phyloP scores from a whole-genome alignment of 2,113 vertebrate species.

The Zosterops borbonicus region DNA sequence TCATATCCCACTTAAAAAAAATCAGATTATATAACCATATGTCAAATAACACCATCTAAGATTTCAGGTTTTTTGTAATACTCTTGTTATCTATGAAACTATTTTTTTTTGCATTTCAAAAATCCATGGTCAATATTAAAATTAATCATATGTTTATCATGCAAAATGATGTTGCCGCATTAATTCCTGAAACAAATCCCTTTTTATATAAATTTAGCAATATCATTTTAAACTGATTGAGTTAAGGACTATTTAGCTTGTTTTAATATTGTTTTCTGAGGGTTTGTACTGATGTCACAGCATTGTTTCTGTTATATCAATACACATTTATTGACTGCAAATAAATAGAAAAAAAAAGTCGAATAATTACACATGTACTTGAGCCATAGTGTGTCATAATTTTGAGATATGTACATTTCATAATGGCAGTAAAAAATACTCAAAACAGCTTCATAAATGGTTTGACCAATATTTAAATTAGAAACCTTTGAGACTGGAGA shows the following conservation, averaged over 20 bases:
- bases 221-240: neutral
- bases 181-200: neutral
- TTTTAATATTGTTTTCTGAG: neutral
- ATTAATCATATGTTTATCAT: neutral
- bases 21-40: neutral
- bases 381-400: neutral
- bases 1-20: neutral
- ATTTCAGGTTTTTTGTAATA: neutral
- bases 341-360: neutral
- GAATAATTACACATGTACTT: neutral
- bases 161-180: neutral
- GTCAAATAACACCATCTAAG: neutral
- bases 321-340: neutral
- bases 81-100: neutral
- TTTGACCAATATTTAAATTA: neutral
- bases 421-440: neutral
- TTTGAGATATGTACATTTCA: neutral
- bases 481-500: neutral
- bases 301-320: neutral
- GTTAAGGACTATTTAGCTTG: neutral
- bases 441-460: neutral
- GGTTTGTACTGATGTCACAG: neutral
- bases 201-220: neutral
- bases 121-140: neutral
- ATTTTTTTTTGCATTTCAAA: neutral